phyloP scores from a whole-genome alignment of 2,797 vertebrate species.

The Molossus alvarezi region DNA sequence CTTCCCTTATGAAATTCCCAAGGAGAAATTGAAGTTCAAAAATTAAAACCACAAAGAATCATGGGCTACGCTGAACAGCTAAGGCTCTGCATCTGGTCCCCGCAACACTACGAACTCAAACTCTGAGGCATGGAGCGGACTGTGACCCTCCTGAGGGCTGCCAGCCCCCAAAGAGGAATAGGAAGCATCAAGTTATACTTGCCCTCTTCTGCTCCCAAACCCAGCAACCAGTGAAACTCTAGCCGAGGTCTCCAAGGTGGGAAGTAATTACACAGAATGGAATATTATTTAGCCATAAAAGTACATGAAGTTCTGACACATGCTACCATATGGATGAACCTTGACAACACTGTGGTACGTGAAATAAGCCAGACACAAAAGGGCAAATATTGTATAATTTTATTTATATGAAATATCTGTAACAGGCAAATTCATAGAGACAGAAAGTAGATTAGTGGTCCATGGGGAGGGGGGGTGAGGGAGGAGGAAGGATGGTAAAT shows the following conservation, averaged over 20 bases:
- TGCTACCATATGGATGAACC: not conserved
- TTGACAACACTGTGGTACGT: not conserved
- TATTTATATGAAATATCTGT: not conserved
- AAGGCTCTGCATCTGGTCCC: not conserved
- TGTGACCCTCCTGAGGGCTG: not conserved
- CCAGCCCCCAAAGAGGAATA: not conserved
- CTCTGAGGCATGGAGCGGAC: accelerated
- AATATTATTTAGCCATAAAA: not conserved
- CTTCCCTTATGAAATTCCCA: slow-evolving; percentile 2
- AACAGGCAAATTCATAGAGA: not conserved
- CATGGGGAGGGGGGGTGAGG: not conserved
- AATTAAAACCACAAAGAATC: not conserved
- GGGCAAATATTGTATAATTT: not conserved
- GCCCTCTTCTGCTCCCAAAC: not conserved
- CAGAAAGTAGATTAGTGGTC: not conserved
- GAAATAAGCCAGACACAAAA: not conserved
- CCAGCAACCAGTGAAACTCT: not conserved
- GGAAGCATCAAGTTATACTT: not conserved
- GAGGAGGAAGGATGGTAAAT: not conserved
- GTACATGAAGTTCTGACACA: not conserved
- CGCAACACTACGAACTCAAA: not conserved
- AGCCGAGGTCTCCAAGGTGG: not conserved
- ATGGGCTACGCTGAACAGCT: not conserved
- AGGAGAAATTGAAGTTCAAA: slow-evolving; percentile 29
- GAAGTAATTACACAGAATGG: not conserved